These are phyloP conservation scores for Rhabdophis nuchalis DNA, from an alignment of 2,797 vertebrate species.

Conservation along the genomic window DNA sequence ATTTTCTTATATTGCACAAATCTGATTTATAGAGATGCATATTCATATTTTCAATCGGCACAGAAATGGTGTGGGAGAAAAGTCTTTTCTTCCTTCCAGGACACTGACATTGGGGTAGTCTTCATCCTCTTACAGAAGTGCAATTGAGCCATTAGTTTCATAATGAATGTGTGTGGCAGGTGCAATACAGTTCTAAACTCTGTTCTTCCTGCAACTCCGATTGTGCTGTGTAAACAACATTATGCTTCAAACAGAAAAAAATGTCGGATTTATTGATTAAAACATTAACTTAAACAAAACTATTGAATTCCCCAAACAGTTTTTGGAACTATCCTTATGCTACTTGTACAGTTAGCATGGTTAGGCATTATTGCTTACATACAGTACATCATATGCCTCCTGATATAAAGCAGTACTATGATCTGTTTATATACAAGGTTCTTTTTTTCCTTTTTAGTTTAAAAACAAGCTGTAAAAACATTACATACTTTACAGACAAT, in stretches of 20 bases:
- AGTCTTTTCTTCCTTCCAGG: conserved; percentile 62
- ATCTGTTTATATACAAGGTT: conserved; percentile 71
- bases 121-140: conserved; percentile 68
- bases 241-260: conserved; percentile 71
- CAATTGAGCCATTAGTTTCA: conserved; percentile 71
- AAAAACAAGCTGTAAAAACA: conserved; percentile 83
- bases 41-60: conserved; percentile 58
- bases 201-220: conserved; percentile 69
- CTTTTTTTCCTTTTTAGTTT: conserved; percentile 55
- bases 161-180: conserved; percentile 63
- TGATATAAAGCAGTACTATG: conserved; percentile 73
- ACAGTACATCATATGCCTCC: conserved; percentile 73
- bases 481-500: conserved; percentile 90
- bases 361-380: conserved; percentile 79
- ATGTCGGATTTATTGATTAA: conserved; percentile 70
- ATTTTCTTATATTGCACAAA: conserved; percentile 59
- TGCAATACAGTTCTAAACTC: conserved; percentile 63
- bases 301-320: conserved; percentile 70
- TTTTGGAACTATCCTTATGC: conserved; percentile 76
- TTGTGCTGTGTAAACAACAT: conserved; percentile 77
- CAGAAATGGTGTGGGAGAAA: conserved; percentile 60
- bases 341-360: conserved; percentile 75
- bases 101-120: conserved; percentile 65
- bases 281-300: conserved; percentile 71
- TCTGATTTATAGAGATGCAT: conserved; percentile 59